Evolutionary conservation across 2,113 vertebrate species (phyloP).

Genomic region (Dasyurus viverrinus): DNA sequence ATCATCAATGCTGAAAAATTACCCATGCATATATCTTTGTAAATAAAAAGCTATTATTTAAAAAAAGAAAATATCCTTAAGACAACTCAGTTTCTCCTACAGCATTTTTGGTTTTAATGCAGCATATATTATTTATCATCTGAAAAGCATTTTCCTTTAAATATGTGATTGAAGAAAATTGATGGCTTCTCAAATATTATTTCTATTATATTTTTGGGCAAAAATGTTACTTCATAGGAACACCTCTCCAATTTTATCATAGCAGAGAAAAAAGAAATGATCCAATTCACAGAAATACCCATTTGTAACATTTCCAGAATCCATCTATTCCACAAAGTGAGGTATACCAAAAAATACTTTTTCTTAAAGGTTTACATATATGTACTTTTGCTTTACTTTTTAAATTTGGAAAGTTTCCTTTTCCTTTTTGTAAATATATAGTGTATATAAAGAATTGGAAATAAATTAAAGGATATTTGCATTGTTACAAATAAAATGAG

Average conservation of each 20-base stretch:
- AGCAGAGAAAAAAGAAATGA: not conserved
- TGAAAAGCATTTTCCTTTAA: not conserved
- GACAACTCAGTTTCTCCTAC: not conserved
- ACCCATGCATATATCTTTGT: too few relatives aligned
- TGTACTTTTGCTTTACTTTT: not conserved
- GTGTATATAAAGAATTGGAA: slow-evolving; percentile 42
- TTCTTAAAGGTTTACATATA: not conserved
- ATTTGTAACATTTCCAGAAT: not conserved
- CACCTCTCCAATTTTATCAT: not conserved
- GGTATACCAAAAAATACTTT: not conserved
- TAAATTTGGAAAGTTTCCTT: not conserved
- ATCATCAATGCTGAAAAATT: too few relatives aligned
- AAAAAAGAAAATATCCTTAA: not conserved
- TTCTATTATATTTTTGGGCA: not conserved
- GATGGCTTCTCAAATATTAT: not conserved
- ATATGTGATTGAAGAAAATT: not conserved
- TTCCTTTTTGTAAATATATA: not conserved
- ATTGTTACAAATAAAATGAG: slow-evolving; percentile 10
- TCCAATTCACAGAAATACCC: not conserved
- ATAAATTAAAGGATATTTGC: not conserved
- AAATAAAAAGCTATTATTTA: too few relatives aligned
- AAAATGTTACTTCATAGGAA: not conserved
- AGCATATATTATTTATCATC: not conserved
- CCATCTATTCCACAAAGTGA: not conserved
- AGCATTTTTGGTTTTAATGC: not conserved